Evolutionary conservation across 2,797 vertebrate genomes (phyloP), one percentile per base, ranked within the genome.

Genomic region (Cygnus olor): DNA sequence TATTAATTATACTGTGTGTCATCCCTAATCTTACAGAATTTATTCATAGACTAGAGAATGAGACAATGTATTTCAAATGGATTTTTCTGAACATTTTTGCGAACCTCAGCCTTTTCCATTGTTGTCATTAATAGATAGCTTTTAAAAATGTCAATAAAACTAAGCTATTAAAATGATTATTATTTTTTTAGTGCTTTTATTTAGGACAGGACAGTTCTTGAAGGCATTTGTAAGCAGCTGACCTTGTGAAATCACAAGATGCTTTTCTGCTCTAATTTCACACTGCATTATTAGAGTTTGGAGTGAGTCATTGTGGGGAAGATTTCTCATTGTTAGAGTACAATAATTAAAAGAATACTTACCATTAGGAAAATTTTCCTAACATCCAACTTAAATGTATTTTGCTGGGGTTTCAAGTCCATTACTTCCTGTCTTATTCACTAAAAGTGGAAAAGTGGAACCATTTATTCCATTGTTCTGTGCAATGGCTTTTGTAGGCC

Each of bases 1-100:
- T 93, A 91, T 92, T 91, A 93, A 92, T 97, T 88, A 93, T 63
- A 73, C 40, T 81, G 19, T 80, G 38, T 92, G 64, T 54, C 77
- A 92, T 84, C 73, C 25, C 28, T 81, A 80, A 93, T 91, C 70
- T 84, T 88, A 54, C 22, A 70, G 73, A 92, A 86, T 85, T 92
- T 92, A 72, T 93, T 94, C 60, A 88, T 93, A 93, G 42, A 63
- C 27, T 68, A 65, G 27, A 87, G 36, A 71, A 87, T 68, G 56
- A 86, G 42, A 71, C 45, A 81, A 54, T 68, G n/a, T 64, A 82
- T 95, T 77, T 87, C 36, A 80, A 95, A 60, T 64, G 9, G 19
- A 61, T 88, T 90, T 89, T 91, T 88, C n/a, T 90, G 27, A 85
- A 85, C 34, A 34, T 71, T 79, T 95, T 87, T 90, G 63, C 82